phyloP scores from a whole-genome alignment of 2,113 vertebrate species.

The Lepus europaeus region DNA sequence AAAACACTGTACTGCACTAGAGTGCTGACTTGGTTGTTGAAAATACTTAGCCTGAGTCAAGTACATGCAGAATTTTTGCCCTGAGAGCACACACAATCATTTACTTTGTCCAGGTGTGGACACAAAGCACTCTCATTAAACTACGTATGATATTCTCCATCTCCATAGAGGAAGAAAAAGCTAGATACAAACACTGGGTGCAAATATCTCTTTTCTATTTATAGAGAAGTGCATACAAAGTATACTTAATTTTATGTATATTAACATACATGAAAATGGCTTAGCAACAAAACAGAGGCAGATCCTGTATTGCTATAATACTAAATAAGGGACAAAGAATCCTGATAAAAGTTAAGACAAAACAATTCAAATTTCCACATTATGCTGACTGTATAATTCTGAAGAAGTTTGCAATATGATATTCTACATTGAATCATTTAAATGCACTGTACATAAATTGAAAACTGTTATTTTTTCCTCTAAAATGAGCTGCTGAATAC shows the following conservation, averaged over 20 bases:
- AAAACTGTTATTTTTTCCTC: neutral
- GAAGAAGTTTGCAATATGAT: neutral
- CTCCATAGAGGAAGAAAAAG: neutral
- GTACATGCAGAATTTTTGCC: neutral
- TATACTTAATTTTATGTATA: neutral
- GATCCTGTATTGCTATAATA: neutral
- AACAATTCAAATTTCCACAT: neutral
- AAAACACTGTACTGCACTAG: neutral
- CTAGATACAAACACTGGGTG: neutral
- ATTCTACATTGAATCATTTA: neutral
- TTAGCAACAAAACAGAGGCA: neutral
- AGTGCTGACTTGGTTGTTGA: neutral
- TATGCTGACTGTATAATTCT: constrained; percentile 59
- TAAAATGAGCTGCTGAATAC: constrained; percentile 53
- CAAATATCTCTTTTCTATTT: constrained; percentile 45
- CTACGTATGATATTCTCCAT: neutral
- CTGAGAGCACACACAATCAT: neutral
- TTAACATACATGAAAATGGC: constrained; percentile 42
- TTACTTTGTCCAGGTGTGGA: neutral
- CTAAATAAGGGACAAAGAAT: neutral
- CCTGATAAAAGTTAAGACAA: constrained; percentile 1
- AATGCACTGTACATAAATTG: neutral
- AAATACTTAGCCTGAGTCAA: fast-evolving
- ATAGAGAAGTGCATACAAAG: constrained; percentile 29
- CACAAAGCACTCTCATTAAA: neutral